phyloP scores from a whole-genome alignment of 2,888 invertebrate species.

The Lasioglossum lativentre region DNA sequence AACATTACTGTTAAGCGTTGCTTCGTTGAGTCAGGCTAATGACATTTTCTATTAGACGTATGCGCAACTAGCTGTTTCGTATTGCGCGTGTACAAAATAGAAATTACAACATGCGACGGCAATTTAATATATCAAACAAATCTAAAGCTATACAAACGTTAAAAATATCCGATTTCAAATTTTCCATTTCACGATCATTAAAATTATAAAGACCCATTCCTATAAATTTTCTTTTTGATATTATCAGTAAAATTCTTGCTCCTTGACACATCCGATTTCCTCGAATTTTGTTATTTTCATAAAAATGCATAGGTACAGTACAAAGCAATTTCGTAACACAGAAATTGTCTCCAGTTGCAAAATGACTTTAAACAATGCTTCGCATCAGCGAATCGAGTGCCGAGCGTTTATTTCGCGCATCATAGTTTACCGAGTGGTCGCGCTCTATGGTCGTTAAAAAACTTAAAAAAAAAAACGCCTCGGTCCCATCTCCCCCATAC shows the following conservation, averaged over 20 bases:
- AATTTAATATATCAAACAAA: background rate
- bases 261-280: no score
- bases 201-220: no score
- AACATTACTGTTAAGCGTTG: background rate
- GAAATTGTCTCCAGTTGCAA: background rate
- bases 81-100: background rate
- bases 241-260: no score
- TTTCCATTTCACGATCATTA: no score
- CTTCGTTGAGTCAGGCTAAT: background rate
- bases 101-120: background rate
- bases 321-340: background rate
- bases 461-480: conserved; percentile 9
- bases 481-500: background rate
- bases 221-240: no score
- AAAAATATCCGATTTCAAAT: no score
- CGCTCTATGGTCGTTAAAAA: background rate
- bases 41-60: background rate
- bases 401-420: background rate
- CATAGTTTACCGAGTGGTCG: background rate
- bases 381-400: background rate
- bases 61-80: background rate
- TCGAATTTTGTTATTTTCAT: background rate
- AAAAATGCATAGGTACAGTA: background rate
- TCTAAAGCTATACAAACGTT: no score
- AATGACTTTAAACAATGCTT: background rate